Evolutionary conservation across 2,888 invertebrate species (phyloP), one percentile per base, ranked within the genome.

Genomic region (Hypselothyrea guttata): DNA sequence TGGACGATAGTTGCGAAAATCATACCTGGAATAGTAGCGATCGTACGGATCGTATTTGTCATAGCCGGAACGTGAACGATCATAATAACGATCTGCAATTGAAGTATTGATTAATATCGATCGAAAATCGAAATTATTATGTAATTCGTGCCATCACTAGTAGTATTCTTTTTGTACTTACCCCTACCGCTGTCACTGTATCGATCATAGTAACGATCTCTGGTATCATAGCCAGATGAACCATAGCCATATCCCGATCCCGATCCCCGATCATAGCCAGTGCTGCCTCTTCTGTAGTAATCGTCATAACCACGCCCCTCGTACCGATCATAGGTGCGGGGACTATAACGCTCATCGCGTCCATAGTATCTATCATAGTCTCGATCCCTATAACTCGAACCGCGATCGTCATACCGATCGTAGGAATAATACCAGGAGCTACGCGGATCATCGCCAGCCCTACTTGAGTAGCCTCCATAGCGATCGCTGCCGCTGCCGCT

Each of bases 1-100:
- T 16, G 89, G 90, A 58, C 89, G 88, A 85, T 88, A 90, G 64
- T 87, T 88, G 65, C 88, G 87, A 75, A 83, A 87, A 73, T 90
- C 90, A 87, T 89, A 90, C 76, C 86, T 87, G 61, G 86, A 72
- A 49, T 84, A 86, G 65, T 89, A 89, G 33, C 89, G 86, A 62
- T 90, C 90, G 49, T 89, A 88, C 38, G 75, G 73, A 64, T 90
- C 90, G 40, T 89, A 88, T 44, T 75, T 84, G 40, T 87, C 87
- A 27, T 45, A 76, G 40, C 64, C 63, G 9, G 62, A 60, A 13
- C 86, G 84, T 7, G 78, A 77, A 7, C 89, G 88, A 51, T 89
- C 89, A 53, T 87, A 83, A 31, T 83, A 86, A 2, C 89, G 89
- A 82, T 90, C 90, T 87, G 31, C 3, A 49, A 54, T 22, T 0